Evolutionary conservation across 2,888 invertebrate species (phyloP), one percentile per base, ranked within the genome.

Genomic region (Andrena minutula): DNA sequence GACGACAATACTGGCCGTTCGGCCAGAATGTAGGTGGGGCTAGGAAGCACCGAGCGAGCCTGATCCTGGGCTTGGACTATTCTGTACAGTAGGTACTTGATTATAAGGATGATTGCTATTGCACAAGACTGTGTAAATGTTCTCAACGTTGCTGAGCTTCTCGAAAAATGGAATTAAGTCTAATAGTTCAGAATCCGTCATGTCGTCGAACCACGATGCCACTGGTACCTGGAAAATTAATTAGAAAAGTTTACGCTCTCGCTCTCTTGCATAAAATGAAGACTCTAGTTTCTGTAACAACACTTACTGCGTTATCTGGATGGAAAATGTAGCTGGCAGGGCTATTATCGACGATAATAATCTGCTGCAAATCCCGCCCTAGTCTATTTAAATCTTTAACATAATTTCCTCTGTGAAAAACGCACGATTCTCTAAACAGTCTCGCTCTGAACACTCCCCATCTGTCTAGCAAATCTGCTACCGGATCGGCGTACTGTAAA

Each of bases 271-370:
- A n/a, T n/a, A n/a, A n/a, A n/a, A n/a, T n/a, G n/a, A n/a, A n/a
- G n/a, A n/a, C n/a, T n/a, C n/a, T n/a, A n/a, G n/a, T n/a, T n/a
- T n/a, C n/a, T n/a, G n/a, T n/a, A n/a, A 28, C 47, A 70, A 75
- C 75, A 96, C 98, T 97, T 95, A 99, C 99, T 94, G 99, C 99
- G 95, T 99, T 99, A 94, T 99, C 99, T 93, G 99, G 99, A 96
- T 99, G 99, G 97, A 99, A 99, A 95, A 99, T 99, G 95, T 99
- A 99, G 89, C 99, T 99, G 93, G 99, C 99, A 92, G 99, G 99
- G 92, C 99, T 99, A 95, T 99, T 99, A 96, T 99, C 99, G 89
- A 99, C 98, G 93, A 99, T 99, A 92, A 99, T 97, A 92, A 99
- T 98, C 94, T 98, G 98, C 92, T 98, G 97, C 94, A 99, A 95